Evolutionary conservation across 2,113 vertebrate species (phyloP).

Genomic region (Thymallus thymallus): DNA sequence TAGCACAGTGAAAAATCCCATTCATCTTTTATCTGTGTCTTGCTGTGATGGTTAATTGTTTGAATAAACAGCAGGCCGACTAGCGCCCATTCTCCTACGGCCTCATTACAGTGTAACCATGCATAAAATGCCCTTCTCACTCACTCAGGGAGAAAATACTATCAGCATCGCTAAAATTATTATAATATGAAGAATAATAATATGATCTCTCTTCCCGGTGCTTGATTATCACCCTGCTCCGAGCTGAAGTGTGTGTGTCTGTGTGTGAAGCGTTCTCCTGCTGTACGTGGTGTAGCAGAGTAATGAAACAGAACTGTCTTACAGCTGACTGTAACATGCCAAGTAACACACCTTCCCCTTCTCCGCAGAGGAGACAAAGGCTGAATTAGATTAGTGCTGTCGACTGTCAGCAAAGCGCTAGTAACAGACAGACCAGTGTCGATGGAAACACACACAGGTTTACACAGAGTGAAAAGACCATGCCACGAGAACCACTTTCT

Average conservation of each 20-base stretch:
- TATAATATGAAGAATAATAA: neutral
- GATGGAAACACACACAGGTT: constrained; percentile 8
- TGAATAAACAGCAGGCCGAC: constrained; percentile 17
- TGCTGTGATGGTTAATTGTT: constrained; percentile 15
- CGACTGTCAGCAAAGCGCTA: constrained; percentile 2
- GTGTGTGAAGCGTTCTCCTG: constrained; percentile 1
- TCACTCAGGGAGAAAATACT: constrained; percentile 1
- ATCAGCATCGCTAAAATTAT: neutral
- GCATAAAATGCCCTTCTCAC: constrained; percentile 16
- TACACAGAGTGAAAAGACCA: neutral
- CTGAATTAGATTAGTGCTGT: constrained; percentile 21
- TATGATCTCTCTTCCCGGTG: neutral
- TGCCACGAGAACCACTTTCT: neutral
- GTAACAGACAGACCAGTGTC: neutral
- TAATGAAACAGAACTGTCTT: neutral
- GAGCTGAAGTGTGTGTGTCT: neutral
- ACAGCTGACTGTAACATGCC: neutral
- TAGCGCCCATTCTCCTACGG: constrained; percentile 4
- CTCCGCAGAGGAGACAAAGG: neutral
- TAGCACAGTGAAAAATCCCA: neutral
- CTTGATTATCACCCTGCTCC: neutral
- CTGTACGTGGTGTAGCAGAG: neutral
- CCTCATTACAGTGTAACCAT: constrained; percentile 10
- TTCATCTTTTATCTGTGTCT: neutral
- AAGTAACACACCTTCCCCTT: neutral